Percentiles rank a stretch among this genome's conserved stretches.
These are phyloP conservation scores for Siderastrea siderea DNA, from an alignment of 92 coral and sea anemone genomes.

Conservation along the genomic window DNA sequence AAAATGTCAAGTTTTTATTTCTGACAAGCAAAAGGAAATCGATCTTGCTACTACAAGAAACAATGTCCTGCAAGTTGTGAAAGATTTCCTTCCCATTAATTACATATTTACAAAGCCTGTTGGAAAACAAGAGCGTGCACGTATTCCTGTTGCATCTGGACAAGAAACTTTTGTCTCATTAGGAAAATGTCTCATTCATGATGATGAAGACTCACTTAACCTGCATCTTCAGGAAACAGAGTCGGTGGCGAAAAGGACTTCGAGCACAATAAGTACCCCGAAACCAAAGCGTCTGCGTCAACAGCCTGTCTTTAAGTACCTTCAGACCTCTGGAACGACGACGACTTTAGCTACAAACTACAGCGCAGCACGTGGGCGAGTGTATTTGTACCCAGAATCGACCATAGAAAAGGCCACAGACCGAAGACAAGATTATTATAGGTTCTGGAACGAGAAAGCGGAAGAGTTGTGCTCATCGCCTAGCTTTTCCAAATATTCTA, in stretches of 20 bases:
- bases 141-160: slow-evolving; percentile 32
- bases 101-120: slow-evolving; percentile 23
- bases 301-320: slow-evolving; percentile 36
- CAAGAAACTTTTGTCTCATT: slow-evolving; percentile 27
- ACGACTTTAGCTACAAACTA: slow-evolving; percentile 26
- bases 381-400: slow-evolving; percentile 36
- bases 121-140: slow-evolving; percentile 20
- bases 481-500: slow-evolving; percentile 30
- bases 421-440: slow-evolving; percentile 36
- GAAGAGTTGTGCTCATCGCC: slow-evolving; percentile 45
- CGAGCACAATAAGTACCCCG: slow-evolving; percentile 34
- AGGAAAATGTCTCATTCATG: slow-evolving; percentile 25
- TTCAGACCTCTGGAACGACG: slow-evolving; percentile 19
- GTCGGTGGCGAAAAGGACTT: slow-evolving; percentile 30
- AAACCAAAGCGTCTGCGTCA: slow-evolving; percentile 40
- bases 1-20: slow-evolving; percentile 27
- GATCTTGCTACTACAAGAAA: slow-evolving; percentile 26
- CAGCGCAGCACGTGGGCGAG: slow-evolving; percentile 61
- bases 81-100: slow-evolving; percentile 18
- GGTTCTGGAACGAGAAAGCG: slow-evolving; percentile 52
- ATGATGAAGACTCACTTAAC: slow-evolving; percentile 21
- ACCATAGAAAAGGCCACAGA: slow-evolving; percentile 46
- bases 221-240: slow-evolving; percentile 40
- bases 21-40: slow-evolving; percentile 29
- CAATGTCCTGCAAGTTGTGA: slow-evolving; percentile 27